Evolutionary conservation across 2,113 vertebrate genomes (phyloP).

Genomic region (Prionailurus viverrinus): DNA sequence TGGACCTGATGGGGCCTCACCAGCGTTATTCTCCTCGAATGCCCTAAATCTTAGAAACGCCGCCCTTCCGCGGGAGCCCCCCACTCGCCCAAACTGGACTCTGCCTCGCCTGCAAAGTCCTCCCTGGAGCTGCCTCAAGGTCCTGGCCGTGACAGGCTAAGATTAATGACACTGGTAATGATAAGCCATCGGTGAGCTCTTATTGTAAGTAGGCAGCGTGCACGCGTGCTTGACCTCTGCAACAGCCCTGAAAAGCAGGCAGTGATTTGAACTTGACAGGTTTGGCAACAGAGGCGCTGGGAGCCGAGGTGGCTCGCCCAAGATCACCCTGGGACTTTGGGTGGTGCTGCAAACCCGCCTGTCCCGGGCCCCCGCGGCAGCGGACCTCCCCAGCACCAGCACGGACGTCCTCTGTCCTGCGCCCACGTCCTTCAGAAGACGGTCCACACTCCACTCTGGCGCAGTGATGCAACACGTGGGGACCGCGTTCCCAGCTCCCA

Average conservation of each 20-base stretch:
- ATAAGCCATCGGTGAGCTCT: too few species aligned
- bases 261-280: too few species aligned
- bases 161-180: fast-evolving
- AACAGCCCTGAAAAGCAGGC: background rate
- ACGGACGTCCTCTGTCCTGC: fast-evolving
- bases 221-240: fast-evolving
- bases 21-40: background rate
- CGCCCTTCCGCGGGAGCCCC: too few species aligned
- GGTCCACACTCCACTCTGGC: fast-evolving
- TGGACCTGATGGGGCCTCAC: background rate
- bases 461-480: fast-evolving
- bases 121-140: background rate
- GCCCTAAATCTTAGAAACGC: background rate
- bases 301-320: background rate
- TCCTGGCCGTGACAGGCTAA: fast-evolving
- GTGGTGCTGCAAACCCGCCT: background rate
- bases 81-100: background rate
- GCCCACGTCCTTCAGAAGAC: fast-evolving
- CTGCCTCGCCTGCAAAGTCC: fast-evolving
- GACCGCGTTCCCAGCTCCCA: background rate
- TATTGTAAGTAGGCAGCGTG: background rate
- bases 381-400: background rate
- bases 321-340: background rate
- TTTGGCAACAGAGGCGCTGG: background rate
- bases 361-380: fast-evolving